These are phyloP conservation scores for Stigmatopora argus DNA, from an alignment of 2,113 vertebrate genomes.

Conservation along the genomic window DNA sequence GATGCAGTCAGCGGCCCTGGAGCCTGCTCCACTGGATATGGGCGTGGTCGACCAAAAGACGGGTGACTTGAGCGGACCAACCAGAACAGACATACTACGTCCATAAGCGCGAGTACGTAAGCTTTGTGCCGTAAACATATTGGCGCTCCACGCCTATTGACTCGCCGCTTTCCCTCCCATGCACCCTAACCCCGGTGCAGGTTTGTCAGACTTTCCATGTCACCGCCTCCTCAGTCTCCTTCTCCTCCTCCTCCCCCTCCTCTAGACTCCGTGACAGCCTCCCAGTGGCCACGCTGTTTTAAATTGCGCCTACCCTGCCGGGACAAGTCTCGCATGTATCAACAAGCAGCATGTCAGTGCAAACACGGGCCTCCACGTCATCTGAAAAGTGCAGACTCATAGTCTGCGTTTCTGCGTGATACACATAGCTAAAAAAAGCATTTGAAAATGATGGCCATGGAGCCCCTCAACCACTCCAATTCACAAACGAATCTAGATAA, in stretches of 20 bases:
- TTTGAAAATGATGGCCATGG: background rate
- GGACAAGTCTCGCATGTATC: constrained; percentile 30
- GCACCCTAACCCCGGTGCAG: constrained; percentile 44
- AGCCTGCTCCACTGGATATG: constrained; percentile 52
- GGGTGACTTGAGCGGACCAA: constrained; percentile 39
- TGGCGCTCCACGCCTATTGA: constrained; percentile 35
- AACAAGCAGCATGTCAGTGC: constrained; percentile 9
- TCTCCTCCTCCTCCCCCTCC: background rate
- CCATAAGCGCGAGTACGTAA: constrained; percentile 33
- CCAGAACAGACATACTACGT: constrained; percentile 45
- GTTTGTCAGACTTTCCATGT: constrained; percentile 55
- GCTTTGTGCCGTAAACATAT: constrained; percentile 48
- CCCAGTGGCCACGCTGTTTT: constrained; percentile 22
- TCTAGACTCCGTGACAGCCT: constrained; percentile 28
- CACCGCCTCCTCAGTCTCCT: constrained; percentile 7
- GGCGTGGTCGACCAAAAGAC: constrained; percentile 40
- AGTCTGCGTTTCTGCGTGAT: background rate
- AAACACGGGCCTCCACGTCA: background rate
- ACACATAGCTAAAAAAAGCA: background rate
- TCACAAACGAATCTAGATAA: background rate
- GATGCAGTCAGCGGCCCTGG: constrained; percentile 30
- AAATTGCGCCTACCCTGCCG: constrained; percentile 24
- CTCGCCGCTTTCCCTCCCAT: constrained; percentile 39
- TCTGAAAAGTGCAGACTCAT: background rate
- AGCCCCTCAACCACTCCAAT: too few species aligned